Conservation (phyloP, 2,888 invertebrate genomes). For the Ichneumoninae sp. region DNA sequence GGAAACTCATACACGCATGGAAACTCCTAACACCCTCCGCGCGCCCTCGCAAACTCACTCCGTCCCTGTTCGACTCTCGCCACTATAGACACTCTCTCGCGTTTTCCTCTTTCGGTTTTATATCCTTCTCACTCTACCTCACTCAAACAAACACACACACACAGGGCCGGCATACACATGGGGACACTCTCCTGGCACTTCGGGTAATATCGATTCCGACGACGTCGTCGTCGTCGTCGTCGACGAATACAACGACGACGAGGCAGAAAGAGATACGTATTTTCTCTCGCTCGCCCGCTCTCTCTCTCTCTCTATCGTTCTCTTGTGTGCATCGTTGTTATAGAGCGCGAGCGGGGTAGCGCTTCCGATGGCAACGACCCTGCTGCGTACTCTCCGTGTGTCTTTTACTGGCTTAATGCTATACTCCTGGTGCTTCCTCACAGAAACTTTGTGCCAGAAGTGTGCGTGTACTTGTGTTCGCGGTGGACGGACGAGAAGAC, state of each 20-base stretch:
- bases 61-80: constrained; percentile 25
- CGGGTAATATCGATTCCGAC: constrained; percentile 71
- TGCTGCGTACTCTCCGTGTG: constrained; percentile 73
- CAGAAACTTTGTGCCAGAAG: neutral
- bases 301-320: constrained; percentile 33
- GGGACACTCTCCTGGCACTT: constrained; percentile 53
- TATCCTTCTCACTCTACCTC: constrained; percentile 57
- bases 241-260: constrained; percentile 54
- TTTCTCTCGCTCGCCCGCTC: neutral
- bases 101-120: constrained; percentile 54
- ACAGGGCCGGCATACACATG: neutral
- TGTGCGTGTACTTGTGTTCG: neutral
- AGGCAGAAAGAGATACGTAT: constrained; percentile 25
- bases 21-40: constrained; percentile 47
- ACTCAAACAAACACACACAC: neutral
- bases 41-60: constrained; percentile 58
- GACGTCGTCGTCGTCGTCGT: constrained; percentile 61
- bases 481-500: neutral
- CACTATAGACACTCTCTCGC: constrained; percentile 21
- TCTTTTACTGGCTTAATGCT: constrained; percentile 14
- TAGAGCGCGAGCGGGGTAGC: constrained; percentile 76
- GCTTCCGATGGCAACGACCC: constrained; percentile 82
- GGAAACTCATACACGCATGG: constrained; percentile 52
- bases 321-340: constrained; percentile 44
- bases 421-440: constrained; percentile 24